Evolutionary conservation across 2,888 invertebrate species (phyloP), one percentile per base, ranked within the genome.

Genomic region (Tenodera sinensis): DNA sequence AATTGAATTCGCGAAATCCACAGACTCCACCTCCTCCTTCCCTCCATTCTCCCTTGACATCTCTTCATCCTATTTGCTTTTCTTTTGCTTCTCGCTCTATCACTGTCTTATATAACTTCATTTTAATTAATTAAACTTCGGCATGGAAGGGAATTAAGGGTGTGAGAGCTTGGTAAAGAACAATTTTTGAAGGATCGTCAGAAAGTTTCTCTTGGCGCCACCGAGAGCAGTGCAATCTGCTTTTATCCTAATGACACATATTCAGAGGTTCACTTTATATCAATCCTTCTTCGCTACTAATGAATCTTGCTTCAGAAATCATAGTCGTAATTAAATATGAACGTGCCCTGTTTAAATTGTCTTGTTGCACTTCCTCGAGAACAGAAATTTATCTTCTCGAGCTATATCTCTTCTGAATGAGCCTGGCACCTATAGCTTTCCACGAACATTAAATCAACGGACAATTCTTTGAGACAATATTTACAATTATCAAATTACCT

Each of bases 91-190:
- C 87, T 30, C 81, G 25, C 84, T 84, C 34, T 30, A 30, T 85
- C 82, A 30, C 82, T 34, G 28, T 82, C 87, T 87, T 87, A 87
- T 87, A 87, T n/a, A 83, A 88, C 88, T 89, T 85, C 88, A 90
- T 89, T 90, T 89, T 88, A 88, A 89, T 90, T 89, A 88, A 90
- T 90, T 90, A 89, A 88, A 89, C 89, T 89, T 87, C 87, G 42
- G 86, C 81, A 25, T 82, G 47, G 84, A 84, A 71, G 30, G 42
- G 83, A 83, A n/a, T 28, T 28, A 84, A 88, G 88, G 71, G 28
- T 54, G 85, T 54, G 85, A 85, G 28, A 42, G 27, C 30, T 30
- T 6, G 81, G 8, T 28, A 87, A 85, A 47, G 85, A 85, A 30
- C 85, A 85, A 47, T 87, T 87, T 82, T 82, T 82, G 47, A 81